Base-by-base conservation (phyloP, 2,888 invertebrate genomes). In the Pantelozetes paolii region DNA sequence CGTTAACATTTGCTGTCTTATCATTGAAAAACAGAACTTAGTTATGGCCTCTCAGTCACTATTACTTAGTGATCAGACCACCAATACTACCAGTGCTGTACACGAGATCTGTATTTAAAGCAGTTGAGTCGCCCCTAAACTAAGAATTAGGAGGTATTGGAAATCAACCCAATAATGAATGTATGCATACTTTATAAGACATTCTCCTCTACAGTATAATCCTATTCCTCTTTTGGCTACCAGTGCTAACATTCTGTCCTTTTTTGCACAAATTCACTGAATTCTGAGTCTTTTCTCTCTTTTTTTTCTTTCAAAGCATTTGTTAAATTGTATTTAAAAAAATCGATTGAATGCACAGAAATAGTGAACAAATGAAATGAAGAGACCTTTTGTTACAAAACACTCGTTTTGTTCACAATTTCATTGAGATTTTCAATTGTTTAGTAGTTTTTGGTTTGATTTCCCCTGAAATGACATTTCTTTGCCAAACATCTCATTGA, bases 151-250 rank as follows among this genome's bases (percentile, higher is more conserved):
- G 28, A 30, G 8, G 30, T 59, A 28, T 30, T 59, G 28, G 15
- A 28, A 28, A 59, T 59, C 59, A 28, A 30, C 18, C 32, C 59
- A 28, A 30, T 59, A 59, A 59, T 59, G 59, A 59, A 59, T 59
- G 59, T 32, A 30, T 59, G 59, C 59, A 59, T 59, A 59, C 59
- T 59, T 59, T 59, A 59, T 59, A 59, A 59, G 59, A 28, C 13
- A 13, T 13, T 59, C 30, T 28, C 59, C 32, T 59, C 30, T 30
- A 9, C 3, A 50, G 28, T 59, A 11, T 59, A 59, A 30, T 32
- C 30, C 59, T 30, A 59, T 32, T 50, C 6, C 9, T 5, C 20
- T 1, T n/a, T n/a, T 28, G 30, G 3, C 50, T n/a, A n/a, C 50
- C 50, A 50, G 9, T 59, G 13, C 45, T 45, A 36, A 5, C 50